Percentiles rank a stretch among this genome's conserved stretches.
Conservation (phyloP, 2,888 invertebrate species). For the Phymatocera aterrima region DNA sequence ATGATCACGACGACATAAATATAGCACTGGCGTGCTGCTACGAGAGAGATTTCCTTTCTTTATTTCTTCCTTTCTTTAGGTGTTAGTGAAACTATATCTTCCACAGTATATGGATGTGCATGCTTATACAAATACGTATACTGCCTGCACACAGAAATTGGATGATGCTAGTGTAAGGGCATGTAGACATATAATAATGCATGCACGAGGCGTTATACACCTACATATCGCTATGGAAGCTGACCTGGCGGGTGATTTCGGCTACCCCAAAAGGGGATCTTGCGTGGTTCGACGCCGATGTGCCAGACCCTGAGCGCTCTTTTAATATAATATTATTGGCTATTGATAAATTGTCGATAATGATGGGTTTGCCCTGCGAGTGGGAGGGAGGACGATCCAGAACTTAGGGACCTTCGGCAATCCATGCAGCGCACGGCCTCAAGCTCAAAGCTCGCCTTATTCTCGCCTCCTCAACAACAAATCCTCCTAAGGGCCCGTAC, state of each 20-base stretch:
- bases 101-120: background rate
- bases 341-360: slow-evolving; percentile 75
- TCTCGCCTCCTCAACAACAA: slow-evolving; percentile 48
- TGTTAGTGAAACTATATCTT: slow-evolving; percentile 33
- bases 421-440: slow-evolving; percentile 51
- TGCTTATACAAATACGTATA: background rate
- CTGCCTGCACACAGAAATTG: background rate
- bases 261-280: slow-evolving; percentile 39
- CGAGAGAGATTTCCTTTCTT: slow-evolving; percentile 1
- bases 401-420: slow-evolving; percentile 31
- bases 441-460: slow-evolving; percentile 28
- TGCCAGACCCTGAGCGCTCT: slow-evolving; percentile 55
- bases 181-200: too few relatives aligned
- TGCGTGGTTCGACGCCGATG: slow-evolving; percentile 44
- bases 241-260: slow-evolving; percentile 26
- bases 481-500: slow-evolving; percentile 49
- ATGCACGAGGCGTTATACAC: slow-evolving; percentile 25
- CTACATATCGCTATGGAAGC: slow-evolving; percentile 48
- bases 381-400: slow-evolving; percentile 47
- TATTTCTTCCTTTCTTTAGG: too few relatives aligned
- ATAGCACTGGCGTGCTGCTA: slow-evolving; percentile 55
- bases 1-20: slow-evolving; percentile 65
- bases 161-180: background rate
- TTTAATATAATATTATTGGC: slow-evolving; percentile 74
- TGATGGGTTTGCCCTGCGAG: slow-evolving; percentile 71